Percentiles rank a stretch among this genome's conserved stretches.
Conservation (phyloP, 2,797 vertebrate genomes). For the Rachycentron canadum region DNA sequence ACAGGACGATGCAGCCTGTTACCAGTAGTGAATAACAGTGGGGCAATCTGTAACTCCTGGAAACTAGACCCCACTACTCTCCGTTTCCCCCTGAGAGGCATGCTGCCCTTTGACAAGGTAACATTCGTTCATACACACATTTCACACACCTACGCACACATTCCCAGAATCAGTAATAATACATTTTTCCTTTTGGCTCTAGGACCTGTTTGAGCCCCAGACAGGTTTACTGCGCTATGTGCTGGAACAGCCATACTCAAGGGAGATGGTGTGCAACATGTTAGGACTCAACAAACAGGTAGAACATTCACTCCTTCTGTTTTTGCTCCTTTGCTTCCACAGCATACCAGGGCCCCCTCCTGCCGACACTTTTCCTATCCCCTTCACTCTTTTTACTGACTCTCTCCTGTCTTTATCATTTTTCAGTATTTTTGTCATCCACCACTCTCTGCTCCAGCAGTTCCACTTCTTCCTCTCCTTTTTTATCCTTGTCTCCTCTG, state of each 20-base stretch:
- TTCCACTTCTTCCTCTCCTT: neutral
- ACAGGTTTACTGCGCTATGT: slow-evolving; percentile 97
- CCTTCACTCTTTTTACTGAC: slow-evolving; percentile 28
- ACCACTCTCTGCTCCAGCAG: slow-evolving; percentile 78
- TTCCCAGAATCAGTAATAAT: neutral
- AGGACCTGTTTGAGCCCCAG: slow-evolving; percentile 99
- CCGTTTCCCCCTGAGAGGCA: slow-evolving; percentile 95
- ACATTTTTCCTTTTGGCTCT: neutral
- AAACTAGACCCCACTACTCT: slow-evolving; percentile 96
- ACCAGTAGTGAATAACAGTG: slow-evolving; percentile 98
- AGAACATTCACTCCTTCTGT: slow-evolving; percentile 75
- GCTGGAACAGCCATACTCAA: slow-evolving; percentile 97
- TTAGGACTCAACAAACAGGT: slow-evolving; percentile 99
- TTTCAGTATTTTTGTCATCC: neutral
- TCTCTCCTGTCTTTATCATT: slow-evolving; percentile 12
- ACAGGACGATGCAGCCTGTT: slow-evolving; percentile 96
- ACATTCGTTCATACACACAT: neutral
- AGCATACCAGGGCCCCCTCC: slow-evolving; percentile 70
- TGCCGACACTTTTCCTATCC: slow-evolving; percentile 83
- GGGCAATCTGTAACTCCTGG: slow-evolving; percentile 99
- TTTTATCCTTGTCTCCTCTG: neutral
- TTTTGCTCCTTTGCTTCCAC: slow-evolving; percentile 28
- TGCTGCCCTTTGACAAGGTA: slow-evolving; percentile 98
- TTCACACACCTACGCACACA: too few species aligned
- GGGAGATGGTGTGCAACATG: slow-evolving; percentile 99